Percentiles rank a stretch among this genome's conserved stretches.
phyloP scores from a whole-genome alignment of 2,797 vertebrate genomes.

The Mionectes olivaceus region DNA sequence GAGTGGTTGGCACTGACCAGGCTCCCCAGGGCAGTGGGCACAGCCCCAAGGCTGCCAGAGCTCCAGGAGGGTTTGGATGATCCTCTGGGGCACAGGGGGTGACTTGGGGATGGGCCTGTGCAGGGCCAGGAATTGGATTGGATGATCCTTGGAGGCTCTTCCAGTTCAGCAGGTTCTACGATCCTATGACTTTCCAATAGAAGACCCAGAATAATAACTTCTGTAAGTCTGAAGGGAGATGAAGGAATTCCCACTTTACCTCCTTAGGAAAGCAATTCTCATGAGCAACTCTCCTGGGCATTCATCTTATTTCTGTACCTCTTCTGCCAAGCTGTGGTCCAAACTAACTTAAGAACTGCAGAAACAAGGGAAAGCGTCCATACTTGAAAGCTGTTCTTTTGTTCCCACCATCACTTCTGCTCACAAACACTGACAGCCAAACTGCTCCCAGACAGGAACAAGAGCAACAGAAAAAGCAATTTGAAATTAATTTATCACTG shows the following conservation, averaged over 20 bases:
- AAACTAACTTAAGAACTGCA: not conserved
- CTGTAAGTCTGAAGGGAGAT: not conserved
- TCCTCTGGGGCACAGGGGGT: not conserved
- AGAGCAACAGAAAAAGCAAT: not conserved
- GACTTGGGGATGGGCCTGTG: not conserved
- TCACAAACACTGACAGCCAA: not conserved
- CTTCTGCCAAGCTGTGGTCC: not conserved
- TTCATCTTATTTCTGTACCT: not conserved
- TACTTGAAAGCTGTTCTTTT: not conserved
- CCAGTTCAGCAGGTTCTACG: accelerated
- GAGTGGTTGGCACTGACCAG: not conserved
- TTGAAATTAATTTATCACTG: constrained; percentile 4
- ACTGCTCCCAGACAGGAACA: not conserved
- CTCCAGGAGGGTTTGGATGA: not conserved
- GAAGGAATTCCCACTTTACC: not conserved
- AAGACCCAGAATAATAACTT: not conserved
- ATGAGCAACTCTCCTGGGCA: not conserved
- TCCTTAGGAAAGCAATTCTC: not conserved
- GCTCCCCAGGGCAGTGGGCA: not conserved
- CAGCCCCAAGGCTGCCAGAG: not conserved
- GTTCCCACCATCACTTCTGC: not conserved
- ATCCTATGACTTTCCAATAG: not conserved
- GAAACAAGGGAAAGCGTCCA: not conserved
- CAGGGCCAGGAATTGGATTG: not conserved
- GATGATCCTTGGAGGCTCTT: accelerated